Percentiles rank a stretch among this genome's conserved stretches.
phyloP scores from a whole-genome alignment of 2,113 vertebrate species.

The Prunella fulvescens region DNA sequence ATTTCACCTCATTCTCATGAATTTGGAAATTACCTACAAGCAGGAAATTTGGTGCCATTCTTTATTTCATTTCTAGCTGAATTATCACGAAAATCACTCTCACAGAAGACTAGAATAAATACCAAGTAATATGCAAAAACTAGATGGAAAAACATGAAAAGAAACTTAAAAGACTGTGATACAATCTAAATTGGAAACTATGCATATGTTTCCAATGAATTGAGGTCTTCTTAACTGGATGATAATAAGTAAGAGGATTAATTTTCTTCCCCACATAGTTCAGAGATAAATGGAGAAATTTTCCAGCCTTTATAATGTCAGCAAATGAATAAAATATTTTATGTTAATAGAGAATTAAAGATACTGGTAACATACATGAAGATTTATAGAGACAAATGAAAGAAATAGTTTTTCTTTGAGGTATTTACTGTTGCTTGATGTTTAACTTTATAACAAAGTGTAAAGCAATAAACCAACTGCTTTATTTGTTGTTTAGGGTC shows the following conservation, averaged over 20 bases:
- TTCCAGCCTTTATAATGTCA: background rate
- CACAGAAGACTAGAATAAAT: background rate
- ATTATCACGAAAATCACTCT: background rate
- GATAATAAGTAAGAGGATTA: background rate
- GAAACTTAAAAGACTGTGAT: background rate
- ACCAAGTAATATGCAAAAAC: background rate
- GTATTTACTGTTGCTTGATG: background rate
- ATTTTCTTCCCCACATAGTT: background rate
- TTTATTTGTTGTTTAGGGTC: conserved; percentile 54
- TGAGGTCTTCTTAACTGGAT: background rate
- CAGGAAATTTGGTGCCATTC: background rate
- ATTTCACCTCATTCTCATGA: background rate
- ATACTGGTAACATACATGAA: background rate
- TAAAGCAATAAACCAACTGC: background rate
- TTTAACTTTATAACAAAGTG: background rate
- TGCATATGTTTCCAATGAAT: background rate
- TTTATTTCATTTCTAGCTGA: background rate
- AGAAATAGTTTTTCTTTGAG: background rate
- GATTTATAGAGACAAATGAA: background rate
- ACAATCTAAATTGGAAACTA: background rate
- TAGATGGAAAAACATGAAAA: background rate
- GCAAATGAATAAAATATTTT: background rate
- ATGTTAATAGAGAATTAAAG: background rate
- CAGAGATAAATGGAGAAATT: background rate
- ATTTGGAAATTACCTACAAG: background rate